phyloP scores from a whole-genome alignment of 2,113 vertebrate genomes.

The Gallinago jamesoni region DNA sequence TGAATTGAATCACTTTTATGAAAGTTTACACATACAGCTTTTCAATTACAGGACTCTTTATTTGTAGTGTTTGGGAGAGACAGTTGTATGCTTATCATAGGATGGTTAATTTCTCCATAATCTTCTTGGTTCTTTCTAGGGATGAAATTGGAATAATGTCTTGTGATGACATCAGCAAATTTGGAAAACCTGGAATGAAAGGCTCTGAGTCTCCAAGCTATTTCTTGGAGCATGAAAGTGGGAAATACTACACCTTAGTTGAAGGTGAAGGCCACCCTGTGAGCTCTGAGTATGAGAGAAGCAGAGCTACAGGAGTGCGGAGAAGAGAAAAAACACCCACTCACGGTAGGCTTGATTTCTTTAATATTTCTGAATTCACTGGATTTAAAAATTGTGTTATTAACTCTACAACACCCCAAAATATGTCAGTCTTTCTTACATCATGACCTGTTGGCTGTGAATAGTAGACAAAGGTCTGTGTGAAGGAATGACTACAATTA shows the following conservation, averaged over 20 bases:
- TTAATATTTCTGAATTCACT: not conserved
- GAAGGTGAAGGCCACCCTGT: conserved; percentile 75
- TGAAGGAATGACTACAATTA: not conserved
- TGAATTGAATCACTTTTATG: not conserved
- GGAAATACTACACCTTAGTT: conserved; percentile 83
- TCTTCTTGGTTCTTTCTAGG: conserved; percentile 24
- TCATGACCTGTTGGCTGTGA: not conserved
- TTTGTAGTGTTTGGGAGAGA: not conserved
- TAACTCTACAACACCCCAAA: not conserved
- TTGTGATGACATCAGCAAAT: conserved; percentile 81
- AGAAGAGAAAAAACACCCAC: conserved; percentile 88
- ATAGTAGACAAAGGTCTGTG: not conserved
- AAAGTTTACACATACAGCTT: not conserved
- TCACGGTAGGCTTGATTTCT: conserved; percentile 76
- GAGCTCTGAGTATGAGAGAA: conserved; percentile 81
- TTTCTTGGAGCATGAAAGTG: conserved; percentile 84
- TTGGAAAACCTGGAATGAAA: conserved; percentile 83
- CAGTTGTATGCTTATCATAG: rapidly evolving
- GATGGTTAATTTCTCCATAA: not conserved
- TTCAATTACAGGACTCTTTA: not conserved
- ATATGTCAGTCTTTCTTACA: too few relatives aligned
- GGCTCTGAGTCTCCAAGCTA: conserved; percentile 85
- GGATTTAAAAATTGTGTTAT: not conserved
- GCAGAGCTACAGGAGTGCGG: conserved; percentile 82
- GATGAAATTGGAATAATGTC: conserved; percentile 86